phyloP scores from a whole-genome alignment of 2,888 invertebrate species.

The Polyommatus iphigenia region DNA sequence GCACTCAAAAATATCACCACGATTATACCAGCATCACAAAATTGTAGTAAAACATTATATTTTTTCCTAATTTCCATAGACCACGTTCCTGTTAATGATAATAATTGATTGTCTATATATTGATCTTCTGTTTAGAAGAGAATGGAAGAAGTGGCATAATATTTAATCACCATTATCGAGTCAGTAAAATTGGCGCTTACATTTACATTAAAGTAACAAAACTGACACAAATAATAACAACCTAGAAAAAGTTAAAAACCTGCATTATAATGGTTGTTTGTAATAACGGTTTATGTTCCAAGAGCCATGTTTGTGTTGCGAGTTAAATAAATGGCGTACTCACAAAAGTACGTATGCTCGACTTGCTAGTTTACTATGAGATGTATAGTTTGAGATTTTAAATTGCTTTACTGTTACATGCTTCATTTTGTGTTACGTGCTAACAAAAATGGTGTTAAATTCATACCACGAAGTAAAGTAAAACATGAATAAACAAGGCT shows the following conservation, averaged over 20 bases:
- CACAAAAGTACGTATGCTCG: background rate
- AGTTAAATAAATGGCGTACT: slow-evolving; percentile 10
- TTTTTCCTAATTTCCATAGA: too few relatives aligned
- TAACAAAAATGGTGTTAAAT: background rate
- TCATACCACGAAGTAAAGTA: background rate
- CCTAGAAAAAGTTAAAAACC: background rate
- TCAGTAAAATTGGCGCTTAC: background rate
- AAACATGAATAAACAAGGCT: background rate
- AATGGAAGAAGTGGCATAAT: too few relatives aligned
- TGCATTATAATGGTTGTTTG: slow-evolving; percentile 7
- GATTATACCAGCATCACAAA: too few relatives aligned
- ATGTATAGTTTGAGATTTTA: slow-evolving; percentile 1
- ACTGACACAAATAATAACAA: background rate
- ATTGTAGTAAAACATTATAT: too few relatives aligned
- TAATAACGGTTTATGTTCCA: background rate
- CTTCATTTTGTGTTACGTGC: background rate
- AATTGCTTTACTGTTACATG: background rate
- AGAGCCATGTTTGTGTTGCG: background rate
- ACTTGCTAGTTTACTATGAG: slow-evolving; percentile 11
- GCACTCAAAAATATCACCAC: too few relatives aligned
- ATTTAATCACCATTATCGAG: too few relatives aligned
- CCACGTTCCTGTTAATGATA: too few relatives aligned
- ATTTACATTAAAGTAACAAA: background rate
- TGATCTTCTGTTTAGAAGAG: too few relatives aligned
- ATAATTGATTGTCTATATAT: too few relatives aligned